Percentiles rank a stretch among this genome's conserved stretches.
Evolutionary conservation across 1,140 invertebrate genomes (phyloP).

Genomic region (Drosophila triauraria): DNA sequence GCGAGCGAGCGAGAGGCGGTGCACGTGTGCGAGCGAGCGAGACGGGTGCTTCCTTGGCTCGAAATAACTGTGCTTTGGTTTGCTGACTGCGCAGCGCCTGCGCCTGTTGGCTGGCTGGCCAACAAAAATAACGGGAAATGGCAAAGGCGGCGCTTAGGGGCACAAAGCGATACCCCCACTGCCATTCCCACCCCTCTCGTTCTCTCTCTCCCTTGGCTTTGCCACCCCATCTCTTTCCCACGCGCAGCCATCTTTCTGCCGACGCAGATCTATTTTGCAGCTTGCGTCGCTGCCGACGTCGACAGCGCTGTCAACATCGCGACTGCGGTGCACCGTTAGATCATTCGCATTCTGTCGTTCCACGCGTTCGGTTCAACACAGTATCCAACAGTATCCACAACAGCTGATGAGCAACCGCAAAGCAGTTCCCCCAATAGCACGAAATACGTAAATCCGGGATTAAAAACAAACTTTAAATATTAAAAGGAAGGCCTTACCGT

Average conservation of each 20-base stretch:
- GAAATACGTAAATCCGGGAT: slow-evolving; percentile 27
- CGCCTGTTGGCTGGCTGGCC: slow-evolving; percentile 33
- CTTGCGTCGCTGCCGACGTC: slow-evolving; percentile 7
- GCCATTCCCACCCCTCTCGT: slow-evolving; percentile 6
- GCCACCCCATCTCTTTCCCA: slow-evolving; percentile 52
- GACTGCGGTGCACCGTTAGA: slow-evolving; percentile 62
- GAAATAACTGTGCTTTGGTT: slow-evolving; percentile 58
- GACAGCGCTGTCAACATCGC: slow-evolving; percentile 57
- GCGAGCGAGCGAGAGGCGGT: slow-evolving; percentile 8
- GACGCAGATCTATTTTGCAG: slow-evolving; percentile 60
- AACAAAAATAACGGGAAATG: slow-evolving; percentile 73
- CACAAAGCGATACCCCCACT: slow-evolving; percentile 7
- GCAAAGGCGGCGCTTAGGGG: slow-evolving; percentile 78
- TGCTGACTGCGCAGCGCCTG: slow-evolving; percentile 66
- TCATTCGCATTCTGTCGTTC: slow-evolving; percentile 75
- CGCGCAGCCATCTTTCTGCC: slow-evolving; percentile 50
- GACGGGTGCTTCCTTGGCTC: slow-evolving; percentile 12
- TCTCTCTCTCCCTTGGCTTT: neutral
- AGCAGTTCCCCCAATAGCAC: neutral
- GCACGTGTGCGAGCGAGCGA: slow-evolving; percentile 16
- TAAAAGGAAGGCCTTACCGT: neutral
- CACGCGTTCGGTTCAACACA: slow-evolving; percentile 70
- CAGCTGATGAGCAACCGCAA: slow-evolving; percentile 17
- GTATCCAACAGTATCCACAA: slow-evolving; percentile 10
- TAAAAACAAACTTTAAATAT: neutral